A percentile compares a stretch with the other conserved stretches of the same genome.
Evolutionary conservation across 2,113 vertebrate genomes (phyloP).

Genomic region (Neodon shergylaensis): DNA sequence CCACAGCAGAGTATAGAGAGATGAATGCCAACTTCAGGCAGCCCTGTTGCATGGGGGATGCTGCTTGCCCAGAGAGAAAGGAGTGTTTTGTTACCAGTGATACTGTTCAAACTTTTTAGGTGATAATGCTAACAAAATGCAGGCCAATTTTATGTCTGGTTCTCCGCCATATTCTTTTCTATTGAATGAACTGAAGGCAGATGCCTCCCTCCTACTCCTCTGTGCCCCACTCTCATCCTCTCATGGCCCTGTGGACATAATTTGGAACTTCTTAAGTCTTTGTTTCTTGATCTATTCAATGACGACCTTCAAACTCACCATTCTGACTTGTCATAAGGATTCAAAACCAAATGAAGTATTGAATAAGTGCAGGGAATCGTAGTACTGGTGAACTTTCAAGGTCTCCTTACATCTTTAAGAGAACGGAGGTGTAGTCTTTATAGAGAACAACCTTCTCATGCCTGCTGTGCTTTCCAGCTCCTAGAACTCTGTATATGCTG

Average conservation of each 20-base stretch:
- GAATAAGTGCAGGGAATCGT: background rate
- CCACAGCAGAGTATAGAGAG: background rate
- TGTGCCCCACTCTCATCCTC: background rate
- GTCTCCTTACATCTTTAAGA: background rate
- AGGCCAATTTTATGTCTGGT: background rate
- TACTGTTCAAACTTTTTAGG: constrained; percentile 1
- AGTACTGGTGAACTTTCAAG: background rate
- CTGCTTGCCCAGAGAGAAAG: background rate
- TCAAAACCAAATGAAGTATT: background rate
- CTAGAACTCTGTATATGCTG: background rate
- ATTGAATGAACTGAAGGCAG: background rate
- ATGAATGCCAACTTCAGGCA: background rate
- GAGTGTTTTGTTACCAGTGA: background rate
- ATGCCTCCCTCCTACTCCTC: background rate
- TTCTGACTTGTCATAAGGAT: background rate
- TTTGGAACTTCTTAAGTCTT: background rate
- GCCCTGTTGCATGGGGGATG: background rate
- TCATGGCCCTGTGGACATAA: background rate
- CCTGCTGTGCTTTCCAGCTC: background rate
- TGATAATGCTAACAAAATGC: background rate
- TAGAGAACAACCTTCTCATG: background rate
- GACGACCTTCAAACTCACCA: background rate
- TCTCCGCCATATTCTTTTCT: background rate
- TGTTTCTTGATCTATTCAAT: background rate
- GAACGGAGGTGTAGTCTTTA: background rate